Conservation (phyloP, 1,140 invertebrate species). For the Trichonephila clavipes region DNA sequence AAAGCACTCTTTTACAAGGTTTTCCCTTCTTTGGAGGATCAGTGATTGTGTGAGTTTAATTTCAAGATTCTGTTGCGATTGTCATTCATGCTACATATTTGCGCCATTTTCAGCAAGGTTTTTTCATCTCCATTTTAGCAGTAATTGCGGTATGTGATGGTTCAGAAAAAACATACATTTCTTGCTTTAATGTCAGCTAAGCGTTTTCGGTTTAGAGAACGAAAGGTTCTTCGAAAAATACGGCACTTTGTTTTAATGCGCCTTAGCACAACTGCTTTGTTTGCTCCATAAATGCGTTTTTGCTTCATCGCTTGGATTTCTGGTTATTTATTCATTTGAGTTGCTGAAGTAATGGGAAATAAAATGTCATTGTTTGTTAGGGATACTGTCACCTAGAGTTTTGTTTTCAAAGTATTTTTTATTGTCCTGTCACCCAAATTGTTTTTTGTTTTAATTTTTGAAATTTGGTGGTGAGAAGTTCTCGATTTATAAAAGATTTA, state of each 20-base stretch:
- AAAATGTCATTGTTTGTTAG: no score
- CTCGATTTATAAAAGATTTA: no score
- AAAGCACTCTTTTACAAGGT: background rate
- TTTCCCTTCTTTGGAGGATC: background rate
- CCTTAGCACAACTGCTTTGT: background rate
- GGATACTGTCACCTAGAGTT: no score
- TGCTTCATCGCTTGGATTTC: background rate
- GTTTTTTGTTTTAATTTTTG: no score
- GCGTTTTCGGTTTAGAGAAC: background rate
- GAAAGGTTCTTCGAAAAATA: background rate
- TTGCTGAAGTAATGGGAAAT: background rate
- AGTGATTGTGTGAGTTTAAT: slow-evolving; percentile 8
- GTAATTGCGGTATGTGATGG: background rate
- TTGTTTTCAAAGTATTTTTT: no score
- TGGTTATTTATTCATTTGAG: background rate
- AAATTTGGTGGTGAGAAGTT: no score
- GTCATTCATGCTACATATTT: slow-evolving; percentile 2
- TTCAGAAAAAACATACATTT: background rate
- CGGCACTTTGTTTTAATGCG: slow-evolving; percentile 2
- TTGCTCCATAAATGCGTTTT: background rate
- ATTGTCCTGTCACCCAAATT: no score
- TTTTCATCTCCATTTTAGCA: background rate
- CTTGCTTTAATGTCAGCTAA: background rate
- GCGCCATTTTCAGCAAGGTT: background rate
- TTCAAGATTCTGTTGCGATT: slow-evolving; percentile 16